These are phyloP conservation scores for Acridotheres tristis DNA, from an alignment of 2,797 vertebrate genomes.

Conservation along the genomic window DNA sequence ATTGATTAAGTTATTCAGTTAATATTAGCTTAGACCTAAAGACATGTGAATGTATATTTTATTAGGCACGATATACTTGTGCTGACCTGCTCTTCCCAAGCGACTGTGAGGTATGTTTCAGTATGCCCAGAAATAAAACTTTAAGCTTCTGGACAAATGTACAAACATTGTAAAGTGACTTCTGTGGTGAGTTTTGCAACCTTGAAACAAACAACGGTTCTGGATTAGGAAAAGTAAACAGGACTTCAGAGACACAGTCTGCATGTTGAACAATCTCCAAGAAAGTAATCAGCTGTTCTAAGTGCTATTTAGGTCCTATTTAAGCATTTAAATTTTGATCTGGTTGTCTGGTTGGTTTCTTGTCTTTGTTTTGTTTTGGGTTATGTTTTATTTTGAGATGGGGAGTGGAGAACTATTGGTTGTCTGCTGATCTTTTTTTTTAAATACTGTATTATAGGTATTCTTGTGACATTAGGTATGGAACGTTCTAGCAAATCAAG, in stretches of 20 bases:
- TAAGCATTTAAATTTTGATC: background rate
- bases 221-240: background rate
- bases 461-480: background rate
- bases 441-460: background rate
- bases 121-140: background rate
- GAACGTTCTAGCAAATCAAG: background rate
- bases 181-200: background rate
- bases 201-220: background rate
- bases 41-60: background rate
- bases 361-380: background rate
- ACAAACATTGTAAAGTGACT: background rate
- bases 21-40: background rate
- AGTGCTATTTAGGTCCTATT: background rate
- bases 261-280: background rate
- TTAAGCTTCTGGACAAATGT: background rate
- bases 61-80: background rate
- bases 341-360: background rate
- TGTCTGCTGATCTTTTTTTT: background rate
- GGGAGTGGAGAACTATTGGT: accelerated
- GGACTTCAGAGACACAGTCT: background rate
- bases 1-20: background rate
- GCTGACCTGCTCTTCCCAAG: background rate
- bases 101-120: background rate
- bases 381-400: background rate
- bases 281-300: background rate